These are phyloP conservation scores for Gnatocerus cornutus DNA, from an alignment of 2,888 invertebrate species.

Conservation along the genomic window DNA sequence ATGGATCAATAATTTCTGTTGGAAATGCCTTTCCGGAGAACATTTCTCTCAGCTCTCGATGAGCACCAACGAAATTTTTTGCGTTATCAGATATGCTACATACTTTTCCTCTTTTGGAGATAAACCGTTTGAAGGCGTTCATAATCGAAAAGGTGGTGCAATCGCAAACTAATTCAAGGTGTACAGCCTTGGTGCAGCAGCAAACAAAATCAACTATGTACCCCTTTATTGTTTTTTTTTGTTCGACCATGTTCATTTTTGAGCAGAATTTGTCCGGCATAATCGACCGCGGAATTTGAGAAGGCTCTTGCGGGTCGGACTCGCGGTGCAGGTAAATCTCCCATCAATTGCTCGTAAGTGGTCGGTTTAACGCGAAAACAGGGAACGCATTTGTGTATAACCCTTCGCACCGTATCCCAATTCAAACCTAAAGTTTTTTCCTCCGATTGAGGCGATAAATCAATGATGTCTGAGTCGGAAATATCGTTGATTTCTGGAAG, in stretches of 20 bases:
- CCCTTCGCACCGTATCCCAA: background rate
- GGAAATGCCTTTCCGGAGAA: background rate
- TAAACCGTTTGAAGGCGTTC: constrained; percentile 9
- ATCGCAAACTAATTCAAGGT: constrained; percentile 10
- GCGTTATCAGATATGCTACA: constrained; percentile 5
- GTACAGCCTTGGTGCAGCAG: background rate
- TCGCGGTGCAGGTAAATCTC: constrained; percentile 9
- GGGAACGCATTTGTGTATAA: background rate
- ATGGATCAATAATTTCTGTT: background rate
- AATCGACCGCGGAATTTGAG: constrained; percentile 19
- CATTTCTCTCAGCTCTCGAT: background rate
- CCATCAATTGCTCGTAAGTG: constrained; percentile 26
- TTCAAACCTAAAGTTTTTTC: no score
- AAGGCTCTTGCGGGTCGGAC: constrained; percentile 16
- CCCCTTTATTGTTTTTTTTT: constrained; percentile 12
- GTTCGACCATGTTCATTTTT: background rate
- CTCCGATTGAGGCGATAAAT: no score
- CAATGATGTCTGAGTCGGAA: no score
- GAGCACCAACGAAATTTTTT: background rate
- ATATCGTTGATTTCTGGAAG: no score
- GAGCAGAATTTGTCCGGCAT: constrained; percentile 13
- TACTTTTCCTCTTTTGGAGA: background rate
- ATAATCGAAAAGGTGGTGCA: constrained; percentile 4
- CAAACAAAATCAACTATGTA: constrained; percentile 17
- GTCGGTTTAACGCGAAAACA: background rate